Percentiles rank a stretch among this genome's conserved stretches.
phyloP scores from a whole-genome alignment of 2,113 vertebrate species.

The Gracilinanus agilis region DNA sequence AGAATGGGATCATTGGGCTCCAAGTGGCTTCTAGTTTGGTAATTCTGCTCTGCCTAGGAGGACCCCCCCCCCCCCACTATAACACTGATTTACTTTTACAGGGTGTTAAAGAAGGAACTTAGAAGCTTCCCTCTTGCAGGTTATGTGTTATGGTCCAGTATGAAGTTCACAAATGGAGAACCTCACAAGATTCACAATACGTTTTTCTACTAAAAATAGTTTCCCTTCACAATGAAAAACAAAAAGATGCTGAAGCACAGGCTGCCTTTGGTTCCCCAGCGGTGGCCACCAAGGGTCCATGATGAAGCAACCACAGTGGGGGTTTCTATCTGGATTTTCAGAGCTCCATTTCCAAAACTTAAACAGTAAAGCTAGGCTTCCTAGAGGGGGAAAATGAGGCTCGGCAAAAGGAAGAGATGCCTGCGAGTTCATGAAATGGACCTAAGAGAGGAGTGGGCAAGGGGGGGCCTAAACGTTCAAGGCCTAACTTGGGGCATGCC shows the following conservation, averaged over 20 bases:
- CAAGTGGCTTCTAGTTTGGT: conserved; percentile 33
- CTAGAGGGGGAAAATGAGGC: conserved; percentile 14
- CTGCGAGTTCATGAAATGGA: conserved; percentile 41
- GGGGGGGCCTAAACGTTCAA: conserved; percentile 54
- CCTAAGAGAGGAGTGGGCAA: conserved; percentile 49
- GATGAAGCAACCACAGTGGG: conserved; percentile 24
- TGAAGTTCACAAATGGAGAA: conserved; percentile 41
- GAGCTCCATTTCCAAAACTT: conserved; percentile 41
- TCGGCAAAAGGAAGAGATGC: conserved; percentile 37
- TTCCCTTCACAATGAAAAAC: not conserved
- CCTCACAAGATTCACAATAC: conserved; percentile 18
- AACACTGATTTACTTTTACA: conserved; percentile 22
- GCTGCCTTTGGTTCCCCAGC: conserved; percentile 17
- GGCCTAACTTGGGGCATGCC: conserved; percentile 31
- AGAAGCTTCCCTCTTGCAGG: conserved; percentile 1
- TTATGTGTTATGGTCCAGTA: conserved; percentile 42
- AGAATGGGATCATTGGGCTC: conserved; percentile 21
- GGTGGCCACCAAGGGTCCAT: not conserved
- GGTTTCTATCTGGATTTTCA: conserved; percentile 5
- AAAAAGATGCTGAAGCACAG: conserved; percentile 13
- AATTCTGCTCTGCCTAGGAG: conserved; percentile 45
- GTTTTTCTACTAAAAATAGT: conserved; percentile 31
- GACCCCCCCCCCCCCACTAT: conserved; percentile 19
- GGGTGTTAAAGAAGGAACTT: conserved; percentile 22
- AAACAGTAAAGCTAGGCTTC: conserved; percentile 56